Conservation (phyloP, 2,888 invertebrate species). For the Pollenia labialis region DNA sequence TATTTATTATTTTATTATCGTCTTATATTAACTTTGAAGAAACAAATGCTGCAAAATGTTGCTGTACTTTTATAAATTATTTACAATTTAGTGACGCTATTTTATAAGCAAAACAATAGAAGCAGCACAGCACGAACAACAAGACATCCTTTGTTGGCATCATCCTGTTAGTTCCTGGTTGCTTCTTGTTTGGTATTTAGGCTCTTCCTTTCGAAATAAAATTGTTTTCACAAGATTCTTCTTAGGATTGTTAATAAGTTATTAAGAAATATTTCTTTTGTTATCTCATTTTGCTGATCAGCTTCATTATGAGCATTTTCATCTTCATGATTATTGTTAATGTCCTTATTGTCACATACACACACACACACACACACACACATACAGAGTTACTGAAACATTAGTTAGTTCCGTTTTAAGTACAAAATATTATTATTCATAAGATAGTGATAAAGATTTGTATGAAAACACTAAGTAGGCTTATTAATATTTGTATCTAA, state of each 20-base stretch:
- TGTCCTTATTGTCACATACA: slow-evolving; percentile 5
- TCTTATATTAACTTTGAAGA: not conserved
- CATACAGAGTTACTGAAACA: not conserved
- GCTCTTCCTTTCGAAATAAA: not conserved
- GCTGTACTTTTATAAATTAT: slow-evolving; percentile 46
- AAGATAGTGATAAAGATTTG: slow-evolving; percentile 50
- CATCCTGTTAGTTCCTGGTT: not conserved
- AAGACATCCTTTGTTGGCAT: not conserved
- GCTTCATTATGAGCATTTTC: not conserved
- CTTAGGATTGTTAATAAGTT: slow-evolving; percentile 49
- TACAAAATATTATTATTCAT: slow-evolving; percentile 53
- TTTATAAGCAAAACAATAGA: slow-evolving; percentile 1
- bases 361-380: not conserved
- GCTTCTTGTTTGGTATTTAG: not conserved
- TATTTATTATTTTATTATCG: slow-evolving; percentile 13
- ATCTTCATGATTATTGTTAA: slow-evolving; percentile 14
- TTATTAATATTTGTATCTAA: not conserved
- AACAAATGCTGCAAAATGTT: not conserved
- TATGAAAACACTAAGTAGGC: slow-evolving; percentile 9
- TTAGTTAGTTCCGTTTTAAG: not conserved
- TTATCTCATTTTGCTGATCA: slow-evolving; percentile 45
- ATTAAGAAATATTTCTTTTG: slow-evolving; percentile 30
- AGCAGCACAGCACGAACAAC: not conserved
- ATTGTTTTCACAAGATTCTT: slow-evolving; percentile 44
- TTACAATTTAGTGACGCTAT: slow-evolving; percentile 42